Conservation (phyloP, 2,797 vertebrate species). For the Manis crassicaudata region DNA sequence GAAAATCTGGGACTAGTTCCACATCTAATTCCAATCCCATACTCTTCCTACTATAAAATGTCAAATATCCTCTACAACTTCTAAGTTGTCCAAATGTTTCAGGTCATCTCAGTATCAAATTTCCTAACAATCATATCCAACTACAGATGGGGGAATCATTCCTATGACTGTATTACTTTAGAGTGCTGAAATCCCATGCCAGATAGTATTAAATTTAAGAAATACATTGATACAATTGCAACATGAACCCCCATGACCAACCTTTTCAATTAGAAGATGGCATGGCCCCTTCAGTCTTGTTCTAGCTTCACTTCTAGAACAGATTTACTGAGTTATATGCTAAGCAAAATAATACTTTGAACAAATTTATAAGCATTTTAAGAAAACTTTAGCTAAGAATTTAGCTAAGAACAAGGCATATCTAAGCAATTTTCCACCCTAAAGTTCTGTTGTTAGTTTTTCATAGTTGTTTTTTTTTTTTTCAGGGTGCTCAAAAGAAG, state of each 20-base stretch:
- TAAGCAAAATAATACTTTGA: background rate
- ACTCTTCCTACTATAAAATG: background rate
- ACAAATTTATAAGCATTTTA: background rate
- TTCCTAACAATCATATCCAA: background rate
- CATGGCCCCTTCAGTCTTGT: background rate
- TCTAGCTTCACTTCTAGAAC: background rate
- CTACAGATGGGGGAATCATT: background rate
- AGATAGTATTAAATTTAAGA: constrained; percentile 19
- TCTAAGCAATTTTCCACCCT: background rate
- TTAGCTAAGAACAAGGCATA: constrained; percentile 25
- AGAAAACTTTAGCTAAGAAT: background rate
- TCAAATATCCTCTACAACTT: background rate
- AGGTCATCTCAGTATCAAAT: constrained; percentile 11
- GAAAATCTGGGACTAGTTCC: background rate
- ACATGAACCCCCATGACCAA: background rate
- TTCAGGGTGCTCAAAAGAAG: too few species aligned
- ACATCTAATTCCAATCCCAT: background rate
- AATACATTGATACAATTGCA: background rate
- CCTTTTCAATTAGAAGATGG: constrained; percentile 21
- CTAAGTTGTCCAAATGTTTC: background rate
- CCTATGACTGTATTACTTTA: background rate
- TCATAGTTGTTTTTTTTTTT: too few species aligned
- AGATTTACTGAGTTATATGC: background rate
- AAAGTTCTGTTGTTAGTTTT: background rate
- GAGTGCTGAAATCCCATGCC: background rate